phyloP scores from a whole-genome alignment of 2,888 invertebrate genomes.

The Catonia carolina region DNA sequence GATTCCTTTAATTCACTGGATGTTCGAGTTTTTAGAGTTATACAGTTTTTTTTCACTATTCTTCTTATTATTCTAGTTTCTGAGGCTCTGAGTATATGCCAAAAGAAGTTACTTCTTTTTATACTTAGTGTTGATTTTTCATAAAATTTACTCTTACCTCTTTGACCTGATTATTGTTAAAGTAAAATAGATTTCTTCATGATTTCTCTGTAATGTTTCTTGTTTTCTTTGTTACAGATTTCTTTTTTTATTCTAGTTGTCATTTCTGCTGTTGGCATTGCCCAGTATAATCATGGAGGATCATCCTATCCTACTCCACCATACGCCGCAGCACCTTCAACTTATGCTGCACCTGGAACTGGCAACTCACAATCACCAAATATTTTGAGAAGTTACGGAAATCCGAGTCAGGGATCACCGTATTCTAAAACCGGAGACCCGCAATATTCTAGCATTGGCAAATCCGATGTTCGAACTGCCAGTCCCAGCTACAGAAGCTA shows the following conservation, averaged over 20 bases:
- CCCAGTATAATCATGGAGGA: constrained; percentile 6
- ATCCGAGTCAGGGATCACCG: constrained; percentile 57
- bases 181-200: too few relatives aligned
- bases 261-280: constrained; percentile 24
- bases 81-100: too few relatives aligned
- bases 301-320: constrained; percentile 27
- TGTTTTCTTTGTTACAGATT: too few relatives aligned
- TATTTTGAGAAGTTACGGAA: constrained; percentile 55
- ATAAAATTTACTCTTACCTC: too few relatives aligned
- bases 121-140: too few relatives aligned
- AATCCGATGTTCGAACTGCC: constrained; percentile 21
- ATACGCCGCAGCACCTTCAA: constrained; percentile 29
- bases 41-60: too few relatives aligned
- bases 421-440: constrained; percentile 62
- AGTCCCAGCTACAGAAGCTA: constrained; percentile 39
- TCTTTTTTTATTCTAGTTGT: constrained; percentile 22
- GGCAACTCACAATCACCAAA: constrained; percentile 53
- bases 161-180: too few relatives aligned
- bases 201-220: too few relatives aligned
- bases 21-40: too few relatives aligned
- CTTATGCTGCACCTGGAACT: constrained; percentile 31
- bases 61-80: too few relatives aligned
- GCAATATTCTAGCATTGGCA: constrained; percentile 50
- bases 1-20: too few relatives aligned
- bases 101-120: too few relatives aligned